Evolutionary conservation across 1,140 invertebrate genomes (phyloP), one percentile per base, ranked within the genome.

Genomic region (Aricia agestis): DNA sequence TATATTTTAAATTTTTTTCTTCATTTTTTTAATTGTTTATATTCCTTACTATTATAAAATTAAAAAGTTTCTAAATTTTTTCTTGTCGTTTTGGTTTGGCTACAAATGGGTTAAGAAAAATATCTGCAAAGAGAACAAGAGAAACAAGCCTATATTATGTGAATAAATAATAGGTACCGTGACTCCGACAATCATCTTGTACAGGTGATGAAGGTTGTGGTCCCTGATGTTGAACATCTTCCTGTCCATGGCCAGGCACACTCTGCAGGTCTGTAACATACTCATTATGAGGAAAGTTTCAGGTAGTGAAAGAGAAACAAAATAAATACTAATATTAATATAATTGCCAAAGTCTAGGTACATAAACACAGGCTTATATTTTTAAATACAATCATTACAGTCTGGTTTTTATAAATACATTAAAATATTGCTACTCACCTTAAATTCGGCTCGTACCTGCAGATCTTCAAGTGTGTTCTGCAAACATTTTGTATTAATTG

Each of bases 201-300:
- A 74, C 18, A 67, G 19, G 1, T 42, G 42, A 1, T 68, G 18
- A 6, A 74, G 57, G 32, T 66, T 66, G 7, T 68, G 36, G 5
- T 74, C 73, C 9, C 18, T 19, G 10, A 74, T 74, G n/a, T 74
- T 66, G n/a, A 66, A 71, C 18, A 74, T 66, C 42, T 74, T 74
- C 10, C 41, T 68, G 7, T 68, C 73, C 36, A 69, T 71, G 11
- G 42, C 66, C 9, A 74, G 52, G n/a, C 73, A 74, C 25, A 74
- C 59, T 59, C 73, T 68, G 61, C 73, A 74, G 6, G 36, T 36
- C 36, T 36, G 36, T 25, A 25, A 25, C 25, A 25, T n/a, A n/a
- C n/a, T n/a, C n/a, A n/a, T n/a, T n/a, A n/a, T n/a, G n/a, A n/a
- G n/a, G n/a, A n/a, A n/a, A n/a, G n/a, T n/a, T n/a, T n/a, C 36